Evolutionary conservation across 1,140 invertebrate genomes (phyloP).

Genomic region (Microplitis mediator): DNA sequence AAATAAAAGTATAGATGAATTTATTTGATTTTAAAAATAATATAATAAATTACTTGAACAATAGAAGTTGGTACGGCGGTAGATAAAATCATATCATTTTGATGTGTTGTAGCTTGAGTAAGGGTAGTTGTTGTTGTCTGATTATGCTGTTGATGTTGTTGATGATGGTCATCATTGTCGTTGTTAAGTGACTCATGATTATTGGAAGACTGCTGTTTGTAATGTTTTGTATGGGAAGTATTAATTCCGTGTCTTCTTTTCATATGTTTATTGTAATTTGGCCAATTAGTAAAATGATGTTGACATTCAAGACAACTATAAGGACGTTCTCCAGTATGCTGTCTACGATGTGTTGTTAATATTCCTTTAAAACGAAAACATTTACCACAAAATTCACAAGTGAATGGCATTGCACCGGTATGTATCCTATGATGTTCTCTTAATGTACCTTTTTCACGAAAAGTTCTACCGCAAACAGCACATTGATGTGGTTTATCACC

Average conservation of each 20-base stretch:
- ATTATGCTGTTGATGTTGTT: slow-evolving; percentile 36
- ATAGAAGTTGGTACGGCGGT: slow-evolving; percentile 26
- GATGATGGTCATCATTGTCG: slow-evolving; percentile 35
- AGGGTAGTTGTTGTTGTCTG: slow-evolving; percentile 9
- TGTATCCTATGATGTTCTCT: slow-evolving; percentile 73
- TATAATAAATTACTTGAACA: slow-evolving; percentile 6
- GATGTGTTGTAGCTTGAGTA: not conserved
- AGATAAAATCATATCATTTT: not conserved
- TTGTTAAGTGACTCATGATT: slow-evolving; percentile 40
- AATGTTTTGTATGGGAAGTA: slow-evolving; percentile 57
- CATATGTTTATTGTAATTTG: slow-evolving; percentile 80
- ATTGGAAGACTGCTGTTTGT: slow-evolving; percentile 40
- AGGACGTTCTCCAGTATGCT: slow-evolving; percentile 67
- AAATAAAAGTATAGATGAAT: no score
- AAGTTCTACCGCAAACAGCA: slow-evolving; percentile 74
- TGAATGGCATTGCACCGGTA: slow-evolving; percentile 84
- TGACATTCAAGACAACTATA: slow-evolving; percentile 66
- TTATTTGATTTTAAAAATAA: not conserved
- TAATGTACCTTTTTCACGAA: slow-evolving; percentile 69
- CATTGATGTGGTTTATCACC: slow-evolving; percentile 78
- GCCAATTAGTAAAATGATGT: slow-evolving; percentile 77
- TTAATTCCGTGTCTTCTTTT: slow-evolving; percentile 71
- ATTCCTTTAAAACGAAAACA: slow-evolving; percentile 74
- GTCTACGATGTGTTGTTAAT: slow-evolving; percentile 70
- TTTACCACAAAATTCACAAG: slow-evolving; percentile 75